Percentiles rank a stretch among this genome's conserved stretches.
phyloP scores from a whole-genome alignment of 1,140 invertebrate genomes.

The Formica selysi region DNA sequence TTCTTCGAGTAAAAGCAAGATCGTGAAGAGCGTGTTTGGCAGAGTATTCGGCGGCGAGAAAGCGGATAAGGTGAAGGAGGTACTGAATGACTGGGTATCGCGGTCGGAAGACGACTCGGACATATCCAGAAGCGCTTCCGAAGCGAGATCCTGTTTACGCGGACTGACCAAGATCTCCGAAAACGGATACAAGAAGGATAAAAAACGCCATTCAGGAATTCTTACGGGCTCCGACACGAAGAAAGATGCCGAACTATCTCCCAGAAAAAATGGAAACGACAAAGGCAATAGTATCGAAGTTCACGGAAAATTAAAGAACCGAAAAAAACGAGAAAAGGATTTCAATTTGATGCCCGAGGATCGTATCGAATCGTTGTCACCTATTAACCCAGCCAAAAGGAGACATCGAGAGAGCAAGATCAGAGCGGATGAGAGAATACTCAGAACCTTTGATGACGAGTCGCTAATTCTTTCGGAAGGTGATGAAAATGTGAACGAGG shows the following conservation, averaged over 20 bases:
- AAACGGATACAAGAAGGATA: conserved; percentile 52
- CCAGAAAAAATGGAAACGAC: conserved; percentile 18
- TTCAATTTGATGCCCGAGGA: background rate
- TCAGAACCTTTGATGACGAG: conserved; percentile 67
- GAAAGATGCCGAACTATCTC: conserved; percentile 28
- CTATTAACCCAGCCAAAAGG: background rate
- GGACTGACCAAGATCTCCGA: background rate
- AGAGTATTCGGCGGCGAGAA: conserved; percentile 83
- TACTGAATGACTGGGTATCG: conserved; percentile 84
- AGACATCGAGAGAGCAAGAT: conserved; percentile 83
- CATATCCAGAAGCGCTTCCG: conserved; percentile 32
- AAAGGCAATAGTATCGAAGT: background rate
- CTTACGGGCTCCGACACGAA: background rate
- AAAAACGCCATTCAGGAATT: conserved; percentile 31
- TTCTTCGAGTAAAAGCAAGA: conserved; percentile 81
- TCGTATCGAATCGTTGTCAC: background rate
- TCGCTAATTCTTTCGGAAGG: background rate
- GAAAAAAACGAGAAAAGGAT: conserved; percentile 32
- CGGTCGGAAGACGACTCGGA: conserved; percentile 81
- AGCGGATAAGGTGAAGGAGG: conserved; percentile 82
- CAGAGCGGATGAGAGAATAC: conserved; percentile 81
- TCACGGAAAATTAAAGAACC: conserved; percentile 50
- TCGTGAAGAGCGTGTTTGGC: conserved; percentile 84
- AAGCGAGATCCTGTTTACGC: conserved; percentile 20
- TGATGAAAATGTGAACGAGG: background rate